Base-by-base conservation (phyloP, 2,888 invertebrate species). In the Plutella xylostella region DNA sequence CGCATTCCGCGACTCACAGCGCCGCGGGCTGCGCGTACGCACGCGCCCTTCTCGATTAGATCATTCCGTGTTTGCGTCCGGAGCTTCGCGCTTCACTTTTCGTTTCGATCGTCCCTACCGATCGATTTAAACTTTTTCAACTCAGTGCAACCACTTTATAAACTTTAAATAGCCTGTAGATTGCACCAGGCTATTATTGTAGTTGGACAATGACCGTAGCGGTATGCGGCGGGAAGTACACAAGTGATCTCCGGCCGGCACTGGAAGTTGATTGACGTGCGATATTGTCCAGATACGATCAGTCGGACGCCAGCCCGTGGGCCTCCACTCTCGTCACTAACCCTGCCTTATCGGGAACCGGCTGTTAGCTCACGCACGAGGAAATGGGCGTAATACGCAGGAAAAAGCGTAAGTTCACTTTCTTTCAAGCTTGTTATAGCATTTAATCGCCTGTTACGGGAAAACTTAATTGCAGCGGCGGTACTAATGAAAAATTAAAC, bases 361-460 rank as follows among this genome's bases (percentile, higher is more conserved):
- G 56, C 51, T 55, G 48, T 55, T 60, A 58, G 61, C 62, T 65
- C 68, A 61, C 52, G 52, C 56, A 50, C 57, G 49, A 63, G 69
- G 66, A 72, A 72, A 82, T 83, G 82, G 82, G 82, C 56, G 82
- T 83, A 53, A 73, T 83, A 63, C 68, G 80, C 58, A 72, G 72
- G 61, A 83, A 80, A 72, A 83, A 83, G 65, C 82, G 82, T 82
- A 71, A 83, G 82, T 82, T 65, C 41, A 62, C 60, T 68, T 71
- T 71, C 55, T 53, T 57, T 57, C n/a, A 51, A 55, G 58, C 42
- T 49, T 49, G 48, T 53, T 48, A 40, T n/a, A n/a, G n/a, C 38
- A 51, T 43, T 48, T 43, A 49, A n/a, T n/a, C n/a, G n/a, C n/a
- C n/a, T n/a, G n/a, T n/a, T n/a, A n/a, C n/a, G n/a, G n/a, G n/a